phyloP scores from a whole-genome alignment of 2,888 invertebrate genomes.

The Athetis lepigone region DNA sequence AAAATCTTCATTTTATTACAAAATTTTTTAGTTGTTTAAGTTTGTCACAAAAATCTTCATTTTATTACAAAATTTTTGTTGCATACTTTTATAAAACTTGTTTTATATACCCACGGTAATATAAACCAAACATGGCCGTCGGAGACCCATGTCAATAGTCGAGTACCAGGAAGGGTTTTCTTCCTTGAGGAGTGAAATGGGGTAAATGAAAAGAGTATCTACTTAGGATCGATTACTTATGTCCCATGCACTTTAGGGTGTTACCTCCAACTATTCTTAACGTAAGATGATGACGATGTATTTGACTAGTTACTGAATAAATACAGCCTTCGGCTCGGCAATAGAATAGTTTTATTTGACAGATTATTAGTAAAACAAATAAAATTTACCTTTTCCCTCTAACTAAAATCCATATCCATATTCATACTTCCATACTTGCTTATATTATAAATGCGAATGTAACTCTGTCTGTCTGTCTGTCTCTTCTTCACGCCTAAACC shows the following conservation, averaged over 20 bases:
- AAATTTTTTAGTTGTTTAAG: conserved; percentile 66
- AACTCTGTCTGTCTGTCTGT: too few relatives aligned
- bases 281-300: too few relatives aligned
- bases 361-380: too few relatives aligned
- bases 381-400: too few relatives aligned
- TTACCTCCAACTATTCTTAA: background rate
- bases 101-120: background rate
- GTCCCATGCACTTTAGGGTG: background rate
- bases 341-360: too few relatives aligned
- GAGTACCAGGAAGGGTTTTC: conserved; percentile 1
- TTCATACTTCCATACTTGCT: too few relatives aligned
- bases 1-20: conserved; percentile 60
- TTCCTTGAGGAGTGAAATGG: conserved; percentile 1
- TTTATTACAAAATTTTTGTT: conserved; percentile 70
- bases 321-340: too few relatives aligned
- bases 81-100: conserved; percentile 56
- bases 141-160: background rate
- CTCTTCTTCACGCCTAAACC: too few relatives aligned
- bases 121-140: background rate
- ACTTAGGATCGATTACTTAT: background rate
- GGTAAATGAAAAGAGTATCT: background rate
- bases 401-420: too few relatives aligned
- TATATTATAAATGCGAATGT: too few relatives aligned
- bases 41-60: conserved; percentile 63
- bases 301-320: too few relatives aligned